These are phyloP conservation scores for Probosciger aterrimus DNA, from an alignment of 2,113 vertebrate genomes.

Conservation along the genomic window DNA sequence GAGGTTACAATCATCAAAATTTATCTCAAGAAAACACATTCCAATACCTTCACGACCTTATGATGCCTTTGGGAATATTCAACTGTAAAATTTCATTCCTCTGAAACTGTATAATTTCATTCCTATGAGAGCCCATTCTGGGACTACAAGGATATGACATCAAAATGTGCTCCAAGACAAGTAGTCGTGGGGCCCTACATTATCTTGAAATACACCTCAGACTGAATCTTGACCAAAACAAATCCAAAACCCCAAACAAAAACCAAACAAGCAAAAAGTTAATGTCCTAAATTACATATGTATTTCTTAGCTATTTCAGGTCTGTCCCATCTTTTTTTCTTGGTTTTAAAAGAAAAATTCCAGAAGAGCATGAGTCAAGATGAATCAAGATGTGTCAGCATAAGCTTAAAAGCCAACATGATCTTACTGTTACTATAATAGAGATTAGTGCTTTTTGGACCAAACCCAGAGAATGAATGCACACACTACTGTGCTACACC, in stretches of 20 bases:
- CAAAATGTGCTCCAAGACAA: neutral
- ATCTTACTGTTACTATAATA: neutral
- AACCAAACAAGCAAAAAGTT: rapidly evolving
- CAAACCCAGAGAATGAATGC: neutral
- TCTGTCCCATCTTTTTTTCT: rapidly evolving
- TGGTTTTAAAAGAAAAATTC: neutral
- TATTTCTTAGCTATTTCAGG: neutral
- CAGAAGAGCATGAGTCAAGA: neutral
- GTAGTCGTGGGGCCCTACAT: rapidly evolving
- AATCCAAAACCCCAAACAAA: neutral
- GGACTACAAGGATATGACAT: neutral
- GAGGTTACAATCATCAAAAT: neutral
- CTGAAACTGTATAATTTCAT: neutral
- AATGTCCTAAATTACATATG: neutral
- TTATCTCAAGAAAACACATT: neutral
- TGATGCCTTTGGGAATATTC: neutral
- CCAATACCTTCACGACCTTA: neutral
- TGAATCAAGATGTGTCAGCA: neutral
- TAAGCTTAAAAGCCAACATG: neutral
- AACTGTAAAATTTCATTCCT: neutral
- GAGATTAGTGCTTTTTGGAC: neutral
- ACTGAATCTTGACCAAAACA: neutral
- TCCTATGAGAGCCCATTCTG: neutral
- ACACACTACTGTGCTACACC: no score
- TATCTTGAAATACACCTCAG: neutral